These are phyloP conservation scores for Rotaria sp. DNA, from an alignment of 2,888 invertebrate species.

Conservation along the genomic window DNA sequence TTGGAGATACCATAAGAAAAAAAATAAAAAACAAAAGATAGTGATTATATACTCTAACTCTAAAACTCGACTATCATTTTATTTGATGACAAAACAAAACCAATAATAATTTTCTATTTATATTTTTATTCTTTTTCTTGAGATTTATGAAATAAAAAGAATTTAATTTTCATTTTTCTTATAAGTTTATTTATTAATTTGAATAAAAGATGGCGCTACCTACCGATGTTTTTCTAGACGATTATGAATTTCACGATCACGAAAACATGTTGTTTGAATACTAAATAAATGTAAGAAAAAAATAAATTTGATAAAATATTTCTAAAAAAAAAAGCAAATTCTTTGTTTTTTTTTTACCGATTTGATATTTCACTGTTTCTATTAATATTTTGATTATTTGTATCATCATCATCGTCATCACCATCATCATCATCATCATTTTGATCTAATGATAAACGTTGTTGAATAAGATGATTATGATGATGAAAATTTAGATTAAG, in stretches of 20 bases:
- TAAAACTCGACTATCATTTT: background rate
- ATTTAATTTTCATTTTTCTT: background rate
- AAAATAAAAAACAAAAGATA: background rate
- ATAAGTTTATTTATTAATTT: background rate
- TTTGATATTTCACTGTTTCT: background rate
- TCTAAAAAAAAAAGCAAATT: background rate
- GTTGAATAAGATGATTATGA: background rate
- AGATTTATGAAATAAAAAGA: background rate
- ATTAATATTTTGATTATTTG: background rate
- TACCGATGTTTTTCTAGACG: conserved; percentile 28
- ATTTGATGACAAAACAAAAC: background rate
- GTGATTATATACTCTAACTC: background rate
- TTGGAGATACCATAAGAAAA: background rate
- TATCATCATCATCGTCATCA: background rate
- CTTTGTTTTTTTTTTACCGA: background rate
- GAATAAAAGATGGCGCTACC: background rate
- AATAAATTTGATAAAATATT: background rate
- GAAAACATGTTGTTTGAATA: conserved; percentile 8
- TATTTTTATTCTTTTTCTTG: background rate
- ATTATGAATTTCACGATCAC: conserved; percentile 25
- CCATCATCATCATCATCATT: background rate
- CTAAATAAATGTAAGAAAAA: background rate
- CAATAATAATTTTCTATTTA: background rate
- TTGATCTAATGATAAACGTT: background rate
- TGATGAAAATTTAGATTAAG: conserved; percentile 7